Percentiles rank a stretch among this genome's conserved stretches.
Conservation (phyloP, 2,113 vertebrate species). For the Ceyx melanurus region DNA sequence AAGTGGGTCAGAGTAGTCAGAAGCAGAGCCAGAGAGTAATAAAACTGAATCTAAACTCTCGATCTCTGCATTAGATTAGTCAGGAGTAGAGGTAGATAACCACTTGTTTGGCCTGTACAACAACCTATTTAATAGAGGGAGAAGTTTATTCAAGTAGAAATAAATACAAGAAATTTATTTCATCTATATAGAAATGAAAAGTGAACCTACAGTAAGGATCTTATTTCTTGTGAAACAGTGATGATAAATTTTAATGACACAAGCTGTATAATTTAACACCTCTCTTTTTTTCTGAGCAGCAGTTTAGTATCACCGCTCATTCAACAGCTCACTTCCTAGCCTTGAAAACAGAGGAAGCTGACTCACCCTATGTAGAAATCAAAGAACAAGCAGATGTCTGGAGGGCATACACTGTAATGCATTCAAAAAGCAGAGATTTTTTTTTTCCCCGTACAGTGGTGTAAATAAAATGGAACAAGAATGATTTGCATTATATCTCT, state of each 20-base stretch:
- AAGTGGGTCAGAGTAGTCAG: background rate
- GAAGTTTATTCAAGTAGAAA: background rate
- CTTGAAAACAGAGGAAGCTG: conserved; percentile 23
- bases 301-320: background rate
- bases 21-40: background rate
- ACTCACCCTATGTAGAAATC: conserved; percentile 26
- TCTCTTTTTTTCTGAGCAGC: background rate
- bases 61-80: background rate
- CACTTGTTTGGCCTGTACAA: background rate
- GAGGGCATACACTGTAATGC: background rate
- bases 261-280: background rate
- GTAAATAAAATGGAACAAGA: conserved; percentile 19
- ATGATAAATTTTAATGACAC: conserved; percentile 19
- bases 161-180: background rate
- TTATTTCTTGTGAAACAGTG: background rate
- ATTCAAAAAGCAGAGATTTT: conserved; percentile 6
- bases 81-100: background rate
- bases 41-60: background rate
- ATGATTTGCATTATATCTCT: background rate
- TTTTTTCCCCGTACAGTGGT: background rate
- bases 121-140: background rate
- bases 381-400: conserved; percentile 41
- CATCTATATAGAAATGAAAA: background rate
- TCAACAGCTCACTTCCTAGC: conserved; percentile 1
- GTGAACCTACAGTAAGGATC: background rate